phyloP scores from a whole-genome alignment of 2,113 vertebrate species.

The Axis porcinus region DNA sequence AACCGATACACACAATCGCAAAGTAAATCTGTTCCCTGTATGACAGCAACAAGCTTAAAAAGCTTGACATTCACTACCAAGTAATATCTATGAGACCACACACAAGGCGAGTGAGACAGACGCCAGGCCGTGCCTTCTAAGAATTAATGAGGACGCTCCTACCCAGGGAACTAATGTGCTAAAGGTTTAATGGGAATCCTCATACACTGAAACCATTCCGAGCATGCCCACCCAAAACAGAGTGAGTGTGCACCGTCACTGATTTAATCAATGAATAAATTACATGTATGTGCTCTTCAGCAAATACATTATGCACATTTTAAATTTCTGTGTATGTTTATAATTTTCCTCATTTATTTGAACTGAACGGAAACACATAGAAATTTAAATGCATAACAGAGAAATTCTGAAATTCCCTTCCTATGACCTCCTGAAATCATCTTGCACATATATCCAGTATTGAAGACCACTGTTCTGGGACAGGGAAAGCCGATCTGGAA shows the following conservation, averaged over 20 bases:
- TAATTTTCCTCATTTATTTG: background rate
- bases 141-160: background rate
- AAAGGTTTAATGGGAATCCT: background rate
- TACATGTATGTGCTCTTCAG: background rate
- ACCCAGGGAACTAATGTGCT: background rate
- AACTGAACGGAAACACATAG: background rate
- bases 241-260: accelerated
- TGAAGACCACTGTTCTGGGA: background rate
- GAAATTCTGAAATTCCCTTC: background rate
- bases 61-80: constrained; percentile 38
- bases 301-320: background rate
- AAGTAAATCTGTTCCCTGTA: constrained; percentile 53
- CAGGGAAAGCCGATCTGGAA: background rate
- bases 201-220: background rate
- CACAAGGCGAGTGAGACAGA: background rate
- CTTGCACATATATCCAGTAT: background rate
- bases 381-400: background rate
- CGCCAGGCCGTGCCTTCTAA: background rate
- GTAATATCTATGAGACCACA: constrained; percentile 45
- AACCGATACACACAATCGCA: constrained; percentile 25
- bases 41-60: constrained; percentile 20
- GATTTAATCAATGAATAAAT: background rate
- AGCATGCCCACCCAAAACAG: background rate
- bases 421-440: background rate
- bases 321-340: background rate